Conservation (phyloP, 1,140 invertebrate genomes). For the Scaptomyza graminum region DNA sequence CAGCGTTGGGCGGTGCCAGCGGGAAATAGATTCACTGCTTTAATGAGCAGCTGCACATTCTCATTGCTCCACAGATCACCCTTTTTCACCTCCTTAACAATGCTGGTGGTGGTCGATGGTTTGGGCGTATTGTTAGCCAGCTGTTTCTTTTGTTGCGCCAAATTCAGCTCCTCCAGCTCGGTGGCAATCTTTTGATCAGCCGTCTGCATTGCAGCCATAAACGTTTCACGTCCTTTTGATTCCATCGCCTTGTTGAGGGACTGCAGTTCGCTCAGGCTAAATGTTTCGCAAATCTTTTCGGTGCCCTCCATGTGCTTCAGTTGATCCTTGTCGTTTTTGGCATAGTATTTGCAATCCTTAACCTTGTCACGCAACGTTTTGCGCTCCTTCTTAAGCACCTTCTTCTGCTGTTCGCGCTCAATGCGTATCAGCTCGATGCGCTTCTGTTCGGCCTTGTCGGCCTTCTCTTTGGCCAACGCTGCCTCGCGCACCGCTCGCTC, state of each 20-base stretch:
- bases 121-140: slow-evolving; percentile 46
- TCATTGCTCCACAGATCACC: slow-evolving; percentile 91
- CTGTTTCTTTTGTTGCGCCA: slow-evolving; percentile 73
- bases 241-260: slow-evolving; percentile 90
- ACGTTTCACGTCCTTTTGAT: slow-evolving; percentile 86
- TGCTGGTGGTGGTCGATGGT: slow-evolving; percentile 62
- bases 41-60: slow-evolving; percentile 93
- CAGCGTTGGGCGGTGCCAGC: slow-evolving; percentile 97
- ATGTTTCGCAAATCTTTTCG: slow-evolving; percentile 94
- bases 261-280: slow-evolving; percentile 90
- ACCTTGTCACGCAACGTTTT: slow-evolving; percentile 93
- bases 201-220: slow-evolving; percentile 88
- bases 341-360: slow-evolving; percentile 95
- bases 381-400: slow-evolving; percentile 92
- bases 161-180: slow-evolving; percentile 86
- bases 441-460: slow-evolving; percentile 91
- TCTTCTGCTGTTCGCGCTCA: slow-evolving; percentile 93
- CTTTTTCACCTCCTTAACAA: slow-evolving; percentile 78
- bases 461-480: slow-evolving; percentile 91
- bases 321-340: slow-evolving; percentile 88
- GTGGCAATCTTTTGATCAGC: slow-evolving; percentile 90
- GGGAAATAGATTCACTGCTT: slow-evolving; percentile 98
- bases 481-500: slow-evolving; percentile 89
- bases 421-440: slow-evolving; percentile 92
- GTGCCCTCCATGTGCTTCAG: slow-evolving; percentile 94